phyloP scores from a whole-genome alignment of 2,888 invertebrate species.

The Pammene aurita region DNA sequence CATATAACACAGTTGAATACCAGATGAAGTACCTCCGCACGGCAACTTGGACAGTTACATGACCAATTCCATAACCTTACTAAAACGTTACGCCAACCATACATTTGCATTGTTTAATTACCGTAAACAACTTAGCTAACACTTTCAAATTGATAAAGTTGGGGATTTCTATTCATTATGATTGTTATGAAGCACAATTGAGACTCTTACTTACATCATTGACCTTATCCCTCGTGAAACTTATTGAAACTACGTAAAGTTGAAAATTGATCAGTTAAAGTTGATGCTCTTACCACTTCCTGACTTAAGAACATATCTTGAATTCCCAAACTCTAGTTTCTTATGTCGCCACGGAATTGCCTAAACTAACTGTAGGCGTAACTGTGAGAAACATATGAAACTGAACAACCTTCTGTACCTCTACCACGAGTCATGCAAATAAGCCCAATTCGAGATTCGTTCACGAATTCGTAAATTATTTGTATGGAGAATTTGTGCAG shows the following conservation, averaged over 20 bases:
- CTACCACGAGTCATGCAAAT: no score
- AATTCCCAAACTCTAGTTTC: background rate
- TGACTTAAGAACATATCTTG: conserved; percentile 29
- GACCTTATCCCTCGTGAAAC: background rate
- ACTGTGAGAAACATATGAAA: conserved; percentile 9
- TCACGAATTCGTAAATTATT: no score
- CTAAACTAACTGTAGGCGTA: conserved; percentile 18
- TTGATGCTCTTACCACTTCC: conserved; percentile 5
- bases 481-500: no score
- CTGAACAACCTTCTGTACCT: conserved; percentile 12
- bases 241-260: background rate
- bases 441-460: no score
- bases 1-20: background rate
- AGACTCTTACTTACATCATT: conserved; percentile 1
- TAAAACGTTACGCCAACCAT: conserved; percentile 8
- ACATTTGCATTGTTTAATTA: conserved; percentile 26
- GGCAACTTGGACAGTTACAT: conserved; percentile 26
- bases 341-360: conserved; percentile 3
- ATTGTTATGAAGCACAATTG: conserved; percentile 31
- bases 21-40: background rate
- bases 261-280: background rate
- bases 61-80: conserved; percentile 21
- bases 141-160: conserved; percentile 39
- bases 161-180: conserved; percentile 29
- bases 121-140: conserved; percentile 38